Conservation (phyloP, 2,113 vertebrate genomes). For the Anas platyrhynchos region DNA sequence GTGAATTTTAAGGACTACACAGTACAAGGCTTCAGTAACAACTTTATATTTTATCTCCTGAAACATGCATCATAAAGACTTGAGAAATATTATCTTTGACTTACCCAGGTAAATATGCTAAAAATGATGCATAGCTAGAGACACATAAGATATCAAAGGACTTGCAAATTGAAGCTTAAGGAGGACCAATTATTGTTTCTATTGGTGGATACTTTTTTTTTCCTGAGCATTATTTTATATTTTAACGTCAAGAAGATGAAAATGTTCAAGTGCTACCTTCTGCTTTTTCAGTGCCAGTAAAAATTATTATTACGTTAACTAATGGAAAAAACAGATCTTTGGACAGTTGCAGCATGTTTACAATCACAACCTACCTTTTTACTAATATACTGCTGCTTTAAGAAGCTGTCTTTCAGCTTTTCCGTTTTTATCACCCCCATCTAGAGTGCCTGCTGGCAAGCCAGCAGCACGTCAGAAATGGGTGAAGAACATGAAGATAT, state of each 20-base stretch:
- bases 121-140: not conserved
- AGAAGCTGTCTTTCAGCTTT: conserved; percentile 63
- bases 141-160: not conserved
- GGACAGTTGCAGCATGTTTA: not conserved
- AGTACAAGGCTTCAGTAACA: not conserved
- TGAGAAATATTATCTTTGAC: not conserved
- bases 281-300: not conserved
- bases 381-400: conserved; percentile 27
- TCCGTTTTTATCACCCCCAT: conserved; percentile 69
- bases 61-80: conserved; percentile 32
- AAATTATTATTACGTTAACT: not conserved
- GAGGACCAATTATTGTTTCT: conserved; percentile 18
- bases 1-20: conserved; percentile 18
- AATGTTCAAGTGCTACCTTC: not conserved
- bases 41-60: not conserved
- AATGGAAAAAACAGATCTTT: not conserved
- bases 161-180: not conserved
- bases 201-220: not conserved
- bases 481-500: conserved; percentile 67
- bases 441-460: conserved; percentile 70
- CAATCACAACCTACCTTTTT: not conserved
- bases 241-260: conserved; percentile 10
- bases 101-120: conserved; percentile 11
- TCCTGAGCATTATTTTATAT: not conserved
- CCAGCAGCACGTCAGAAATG: conserved; percentile 60